Evolutionary conservation across 1,140 invertebrate species (phyloP), one percentile per base, ranked within the genome.

Genomic region (Bombus soroeensis): DNA sequence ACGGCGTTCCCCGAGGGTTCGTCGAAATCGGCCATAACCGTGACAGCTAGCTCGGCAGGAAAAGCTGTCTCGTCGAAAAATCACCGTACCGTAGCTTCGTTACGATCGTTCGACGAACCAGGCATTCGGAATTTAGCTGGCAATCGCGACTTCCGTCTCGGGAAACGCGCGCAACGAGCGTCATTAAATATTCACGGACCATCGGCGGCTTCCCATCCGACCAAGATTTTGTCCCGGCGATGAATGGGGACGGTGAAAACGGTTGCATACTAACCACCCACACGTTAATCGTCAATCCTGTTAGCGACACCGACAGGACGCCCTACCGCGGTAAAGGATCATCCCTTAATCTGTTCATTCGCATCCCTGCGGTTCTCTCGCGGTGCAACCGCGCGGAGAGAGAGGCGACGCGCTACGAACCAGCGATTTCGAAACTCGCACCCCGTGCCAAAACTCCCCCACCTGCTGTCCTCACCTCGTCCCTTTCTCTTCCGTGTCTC

Each of bases 311-410:
- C 92, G 89, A 89, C 91, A 87, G 91, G 89, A 90, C 88, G 89
- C 92, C 91, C 94, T 94, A 92, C 92, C 90, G 90, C 92, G 90
- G 92, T 87, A 92, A 92, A 94, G 93, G 94, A 94, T 95, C 94
- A 95, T 95, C 94, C 94, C 93, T 95, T 95, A 95, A 95, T 95
- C 94, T 94, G 92, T 95, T 95, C 94, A 95, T 95, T 95, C 94
- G 93, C 94, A 91, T 94, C 94, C 92, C 93, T 90, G 93, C 91
- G 90, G 89, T 93, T 93, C 91, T 93, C 92, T 88, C 92, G 74
- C 85, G 79, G 83, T 77, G 89, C 83, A 83, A 81, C 75, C 41
- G 87, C 86, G 88, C 87, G 72, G 22, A 72, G 32, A 72, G 32
- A 22, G 64, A 18, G 32, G 64, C 71, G 72, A 10, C 72, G 43